Conservation (phyloP, 1,140 invertebrate species). For the Drosophila santomea region DNA sequence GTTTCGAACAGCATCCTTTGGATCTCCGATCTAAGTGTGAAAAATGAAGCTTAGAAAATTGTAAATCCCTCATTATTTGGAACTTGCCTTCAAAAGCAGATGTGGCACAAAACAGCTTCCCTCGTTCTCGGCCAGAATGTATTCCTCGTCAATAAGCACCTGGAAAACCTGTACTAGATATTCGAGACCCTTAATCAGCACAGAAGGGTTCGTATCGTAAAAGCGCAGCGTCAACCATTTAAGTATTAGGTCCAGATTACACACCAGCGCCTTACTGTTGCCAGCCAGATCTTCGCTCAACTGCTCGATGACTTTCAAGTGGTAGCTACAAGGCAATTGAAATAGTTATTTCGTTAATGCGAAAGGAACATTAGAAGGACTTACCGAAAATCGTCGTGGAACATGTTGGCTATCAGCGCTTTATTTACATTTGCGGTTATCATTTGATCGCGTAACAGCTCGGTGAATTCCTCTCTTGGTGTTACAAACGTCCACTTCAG, state of each 20-base stretch:
- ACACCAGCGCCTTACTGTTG: conserved; percentile 91
- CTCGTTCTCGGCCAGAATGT: conserved; percentile 95
- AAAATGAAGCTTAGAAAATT: conserved; percentile 3
- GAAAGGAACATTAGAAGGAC: background rate
- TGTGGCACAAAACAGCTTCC: conserved; percentile 98
- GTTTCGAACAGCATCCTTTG: conserved; percentile 96
- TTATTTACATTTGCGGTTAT: conserved; percentile 93
- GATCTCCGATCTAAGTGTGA: conserved; percentile 92
- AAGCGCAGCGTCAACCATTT: conserved; percentile 98
- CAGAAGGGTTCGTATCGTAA: conserved; percentile 99
- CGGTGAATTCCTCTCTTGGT: conserved; percentile 96
- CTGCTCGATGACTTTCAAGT: conserved; percentile 97
- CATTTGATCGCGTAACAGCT: conserved; percentile 96
- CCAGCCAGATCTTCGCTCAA: conserved; percentile 93
- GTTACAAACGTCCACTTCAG: conserved; percentile 98
- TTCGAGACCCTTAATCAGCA: conserved; percentile 96
- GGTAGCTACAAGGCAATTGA: conserved; percentile 86
- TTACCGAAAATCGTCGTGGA: conserved; percentile 95
- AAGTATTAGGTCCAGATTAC: conserved; percentile 97
- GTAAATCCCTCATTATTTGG: too few relatives aligned
- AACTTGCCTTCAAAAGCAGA: conserved; percentile 92
- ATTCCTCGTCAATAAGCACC: conserved; percentile 91
- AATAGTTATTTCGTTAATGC: background rate
- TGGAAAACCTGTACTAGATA: conserved; percentile 94
- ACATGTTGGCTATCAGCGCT: conserved; percentile 94